Evolutionary conservation across 2,888 invertebrate genomes (phyloP).

Genomic region (Chrysolina oricalcia): DNA sequence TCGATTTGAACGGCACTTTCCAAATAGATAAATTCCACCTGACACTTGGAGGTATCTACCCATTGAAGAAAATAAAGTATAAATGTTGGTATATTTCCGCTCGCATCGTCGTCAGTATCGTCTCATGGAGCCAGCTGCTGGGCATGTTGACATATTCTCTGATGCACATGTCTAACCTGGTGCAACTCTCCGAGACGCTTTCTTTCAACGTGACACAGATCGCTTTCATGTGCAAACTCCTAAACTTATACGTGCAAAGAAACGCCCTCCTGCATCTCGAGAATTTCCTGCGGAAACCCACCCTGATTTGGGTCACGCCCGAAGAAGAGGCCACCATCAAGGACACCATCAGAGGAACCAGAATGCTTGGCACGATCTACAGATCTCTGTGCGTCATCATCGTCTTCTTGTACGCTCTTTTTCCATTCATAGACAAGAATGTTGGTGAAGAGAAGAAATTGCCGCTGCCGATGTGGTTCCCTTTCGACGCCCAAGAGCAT

Average conservation of each 20-base stretch:
- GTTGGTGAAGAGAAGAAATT: constrained; percentile 40
- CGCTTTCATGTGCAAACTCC: constrained; percentile 49
- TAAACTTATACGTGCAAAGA: constrained; percentile 43
- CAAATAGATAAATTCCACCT: constrained; percentile 44
- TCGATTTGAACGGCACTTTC: constrained; percentile 39
- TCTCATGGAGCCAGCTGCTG: constrained; percentile 38
- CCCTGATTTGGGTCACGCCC: constrained; percentile 40
- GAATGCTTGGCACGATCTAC: constrained; percentile 40
- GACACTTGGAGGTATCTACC: constrained; percentile 50
- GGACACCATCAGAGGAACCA: constrained; percentile 30
- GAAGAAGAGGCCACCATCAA: constrained; percentile 44
- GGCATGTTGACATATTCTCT: constrained; percentile 30
- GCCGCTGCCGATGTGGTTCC: constrained; percentile 52
- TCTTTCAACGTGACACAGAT: constrained; percentile 49
- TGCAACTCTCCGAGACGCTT: constrained; percentile 47
- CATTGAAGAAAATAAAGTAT: constrained; percentile 31
- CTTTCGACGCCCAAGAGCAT: constrained; percentile 52
- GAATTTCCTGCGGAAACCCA: constrained; percentile 36
- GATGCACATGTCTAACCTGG: constrained; percentile 38
- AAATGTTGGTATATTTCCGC: constrained; percentile 31
- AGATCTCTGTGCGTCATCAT: constrained; percentile 34
- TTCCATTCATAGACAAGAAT: constrained; percentile 46
- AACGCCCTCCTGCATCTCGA: constrained; percentile 41
- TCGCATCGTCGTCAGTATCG: constrained; percentile 26
- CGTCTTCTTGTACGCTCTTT: constrained; percentile 43